Evolutionary conservation across 2,797 vertebrate genomes (phyloP).

Genomic region (Loriculus beryllinus): DNA sequence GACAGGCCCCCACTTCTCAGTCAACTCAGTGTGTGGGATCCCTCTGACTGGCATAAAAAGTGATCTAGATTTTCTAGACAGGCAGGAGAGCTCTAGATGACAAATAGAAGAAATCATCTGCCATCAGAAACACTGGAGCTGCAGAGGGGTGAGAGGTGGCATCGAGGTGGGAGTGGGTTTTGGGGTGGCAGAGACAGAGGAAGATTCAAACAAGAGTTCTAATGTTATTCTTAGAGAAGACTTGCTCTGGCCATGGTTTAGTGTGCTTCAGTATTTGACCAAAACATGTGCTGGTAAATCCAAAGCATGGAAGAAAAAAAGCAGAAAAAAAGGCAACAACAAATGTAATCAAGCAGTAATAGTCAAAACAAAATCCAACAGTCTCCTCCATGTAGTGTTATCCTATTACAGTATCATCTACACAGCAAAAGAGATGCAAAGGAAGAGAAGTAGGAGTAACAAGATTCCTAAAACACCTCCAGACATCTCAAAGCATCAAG

Average conservation of each 20-base stretch:
- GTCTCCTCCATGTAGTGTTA: neutral
- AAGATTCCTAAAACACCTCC: neutral
- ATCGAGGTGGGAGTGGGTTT: neutral
- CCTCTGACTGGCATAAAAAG: neutral
- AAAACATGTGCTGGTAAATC: neutral
- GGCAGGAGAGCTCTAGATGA: neutral
- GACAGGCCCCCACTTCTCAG: neutral
- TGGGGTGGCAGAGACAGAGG: neutral
- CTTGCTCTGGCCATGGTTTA: neutral
- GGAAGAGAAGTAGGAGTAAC: neutral
- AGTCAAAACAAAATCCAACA: neutral
- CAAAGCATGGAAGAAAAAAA: neutral
- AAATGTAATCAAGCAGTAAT: neutral
- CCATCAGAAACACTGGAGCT: neutral
- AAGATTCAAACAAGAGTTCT: neutral
- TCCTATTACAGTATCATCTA: neutral
- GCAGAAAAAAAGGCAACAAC: neutral
- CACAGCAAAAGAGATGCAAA: neutral
- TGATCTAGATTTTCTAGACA: neutral
- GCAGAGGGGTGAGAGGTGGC: neutral
- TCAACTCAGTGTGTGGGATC: neutral
- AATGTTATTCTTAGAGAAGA: neutral
- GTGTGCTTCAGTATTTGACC: neutral
- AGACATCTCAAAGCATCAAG: slow-evolving; percentile 12
- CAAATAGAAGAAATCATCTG: neutral